Evolutionary conservation across 2,113 vertebrate genomes (phyloP), one percentile per base, ranked within the genome.

Genomic region (Arenaria interpres): DNA sequence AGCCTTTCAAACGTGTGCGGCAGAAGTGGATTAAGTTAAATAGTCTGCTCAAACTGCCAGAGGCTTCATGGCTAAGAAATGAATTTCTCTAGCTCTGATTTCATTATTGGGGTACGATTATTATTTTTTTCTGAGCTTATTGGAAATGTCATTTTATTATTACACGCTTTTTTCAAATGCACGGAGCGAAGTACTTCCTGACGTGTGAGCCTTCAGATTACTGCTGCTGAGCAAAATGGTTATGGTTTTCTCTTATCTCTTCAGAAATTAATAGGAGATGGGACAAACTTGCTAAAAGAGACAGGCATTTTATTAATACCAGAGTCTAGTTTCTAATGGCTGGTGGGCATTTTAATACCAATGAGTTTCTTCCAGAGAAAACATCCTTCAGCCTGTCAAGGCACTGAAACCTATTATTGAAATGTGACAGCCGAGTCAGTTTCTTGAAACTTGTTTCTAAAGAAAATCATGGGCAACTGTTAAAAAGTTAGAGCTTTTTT

Each of bases 11-110:
- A 90, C 14, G 8, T 90, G 43, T 84, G 86, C 2, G 0, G 91
- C 57, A 95, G 68, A 89, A 97, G 91, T 96, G 85, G 94, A 96
- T 97, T 97, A 97, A 97, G 92, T 95, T 97, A 91, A 97, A 93
- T 88, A 94, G 91, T 92, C 96, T 97, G 60, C 88, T 97, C 62
- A 82, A 71, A 89, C 74, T 94, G 96, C 96, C 85, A 79, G 93
- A 86, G 95, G 96, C 94, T 93, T 91, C 81, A 51, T 33, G 54
- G 86, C 91, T 76, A 60, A 82, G 67, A 86, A 93, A 68, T 80
- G 37, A 91, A 88, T 97, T 90, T 80, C 68, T 90, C 84, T 76
- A 82, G 41, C 83, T 92, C 88, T 91, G 90, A 86, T 89, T 97
- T 97, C 96, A 94, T 97, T 96, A 94, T 21, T 86, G 53, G 66